phyloP scores from a whole-genome alignment of 2,797 vertebrate genomes.

The Dromococcyx pavoninus region DNA sequence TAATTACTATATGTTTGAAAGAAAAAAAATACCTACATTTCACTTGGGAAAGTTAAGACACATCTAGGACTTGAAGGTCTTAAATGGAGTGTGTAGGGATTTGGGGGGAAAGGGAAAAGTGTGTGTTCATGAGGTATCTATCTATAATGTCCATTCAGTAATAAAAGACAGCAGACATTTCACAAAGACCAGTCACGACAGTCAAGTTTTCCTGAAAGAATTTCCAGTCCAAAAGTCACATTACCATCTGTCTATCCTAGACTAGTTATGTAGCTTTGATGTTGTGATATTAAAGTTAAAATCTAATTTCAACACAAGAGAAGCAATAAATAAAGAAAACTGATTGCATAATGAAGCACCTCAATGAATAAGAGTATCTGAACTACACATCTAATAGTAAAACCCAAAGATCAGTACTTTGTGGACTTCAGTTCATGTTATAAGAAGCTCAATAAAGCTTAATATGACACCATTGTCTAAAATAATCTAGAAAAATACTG shows the following conservation, averaged over 20 bases:
- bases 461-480: background rate
- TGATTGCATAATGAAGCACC: background rate
- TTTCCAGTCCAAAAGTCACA: background rate
- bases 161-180: background rate
- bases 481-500: background rate
- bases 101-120: background rate
- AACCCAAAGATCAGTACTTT: background rate
- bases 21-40: background rate
- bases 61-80: background rate
- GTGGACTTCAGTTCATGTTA: background rate
- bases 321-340: background rate
- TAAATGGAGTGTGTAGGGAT: background rate
- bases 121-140: background rate
- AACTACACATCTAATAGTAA: background rate
- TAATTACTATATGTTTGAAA: background rate
- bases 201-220: background rate
- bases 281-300: background rate
- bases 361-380: background rate
- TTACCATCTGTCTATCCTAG: background rate
- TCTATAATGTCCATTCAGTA: background rate
- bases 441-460: background rate
- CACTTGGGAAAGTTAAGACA: background rate
- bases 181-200: background rate
- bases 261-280: background rate
- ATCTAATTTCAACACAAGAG: background rate